Conservation (phyloP, 2,113 vertebrate species). For the Gavia stellata region DNA sequence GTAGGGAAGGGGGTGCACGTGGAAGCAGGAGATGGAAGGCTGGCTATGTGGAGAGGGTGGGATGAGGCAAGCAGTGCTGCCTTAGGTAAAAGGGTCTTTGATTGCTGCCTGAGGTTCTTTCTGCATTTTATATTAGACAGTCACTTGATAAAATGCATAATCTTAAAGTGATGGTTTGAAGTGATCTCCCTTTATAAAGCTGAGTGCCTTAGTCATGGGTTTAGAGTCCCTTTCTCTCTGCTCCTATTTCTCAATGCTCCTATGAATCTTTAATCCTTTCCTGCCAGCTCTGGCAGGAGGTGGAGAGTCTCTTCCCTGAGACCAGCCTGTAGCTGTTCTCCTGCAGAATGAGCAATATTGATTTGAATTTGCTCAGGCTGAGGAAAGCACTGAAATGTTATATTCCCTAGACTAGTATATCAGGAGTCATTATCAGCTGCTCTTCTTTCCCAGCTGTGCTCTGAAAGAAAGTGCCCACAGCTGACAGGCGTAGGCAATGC, state of each 20-base stretch:
- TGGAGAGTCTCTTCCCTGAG: not conserved
- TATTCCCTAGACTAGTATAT: not conserved
- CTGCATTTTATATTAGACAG: not conserved
- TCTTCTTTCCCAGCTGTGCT: not conserved
- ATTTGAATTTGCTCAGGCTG: not conserved
- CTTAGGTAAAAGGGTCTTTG: not conserved
- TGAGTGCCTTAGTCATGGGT: not conserved
- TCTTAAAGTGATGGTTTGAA: not conserved
- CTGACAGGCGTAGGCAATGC: not conserved
- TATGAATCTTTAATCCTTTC: not conserved
- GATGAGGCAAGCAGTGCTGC: not conserved
- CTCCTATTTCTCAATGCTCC: not conserved
- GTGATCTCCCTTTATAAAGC: not conserved
- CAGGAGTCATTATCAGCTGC: not conserved
- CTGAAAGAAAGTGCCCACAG: not conserved
- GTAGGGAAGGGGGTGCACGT: accelerated
- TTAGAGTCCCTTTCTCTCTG: not conserved
- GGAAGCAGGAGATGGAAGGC: not conserved
- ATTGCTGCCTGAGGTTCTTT: not conserved
- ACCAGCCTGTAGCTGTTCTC: not conserved
- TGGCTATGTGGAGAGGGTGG: not conserved
- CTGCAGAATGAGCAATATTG: not conserved
- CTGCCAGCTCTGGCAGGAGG: not conserved
- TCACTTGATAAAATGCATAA: not conserved
- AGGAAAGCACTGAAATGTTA: not conserved